Conservation (phyloP, 1,140 invertebrate genomes). For the Delia radicum region DNA sequence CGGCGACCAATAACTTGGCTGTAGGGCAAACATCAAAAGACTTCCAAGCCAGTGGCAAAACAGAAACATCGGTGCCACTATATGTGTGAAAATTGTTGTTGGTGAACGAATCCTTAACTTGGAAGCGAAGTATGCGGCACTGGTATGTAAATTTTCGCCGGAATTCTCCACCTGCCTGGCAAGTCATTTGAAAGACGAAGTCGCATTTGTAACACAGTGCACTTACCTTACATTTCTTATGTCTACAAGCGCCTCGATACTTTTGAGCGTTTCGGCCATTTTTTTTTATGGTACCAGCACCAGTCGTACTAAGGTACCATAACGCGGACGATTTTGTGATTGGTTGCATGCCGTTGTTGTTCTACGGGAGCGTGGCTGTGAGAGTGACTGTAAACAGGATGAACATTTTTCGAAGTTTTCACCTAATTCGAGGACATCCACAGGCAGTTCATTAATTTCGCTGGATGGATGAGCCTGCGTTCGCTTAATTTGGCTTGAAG, state of each 20-base stretch:
- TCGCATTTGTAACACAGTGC: not conserved
- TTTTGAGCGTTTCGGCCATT: not conserved
- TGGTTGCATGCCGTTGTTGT: not conserved
- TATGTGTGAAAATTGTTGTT: not conserved
- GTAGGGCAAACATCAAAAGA: not conserved
- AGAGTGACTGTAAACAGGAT: not conserved
- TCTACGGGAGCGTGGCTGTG: not conserved
- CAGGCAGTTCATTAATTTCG: not conserved
- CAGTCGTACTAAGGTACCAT: not conserved
- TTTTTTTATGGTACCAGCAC: slow-evolving; percentile 23
- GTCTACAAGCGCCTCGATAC: not conserved
- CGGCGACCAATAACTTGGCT: not conserved
- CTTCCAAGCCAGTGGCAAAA: not conserved
- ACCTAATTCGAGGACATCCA: not conserved
- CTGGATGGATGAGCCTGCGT: not conserved
- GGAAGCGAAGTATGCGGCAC: not conserved
- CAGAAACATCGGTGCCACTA: slow-evolving; percentile 10
- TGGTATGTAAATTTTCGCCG: not conserved
- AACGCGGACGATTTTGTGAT: not conserved
- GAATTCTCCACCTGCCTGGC: not conserved
- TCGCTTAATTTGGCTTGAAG: not conserved
- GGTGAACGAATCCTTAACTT: not conserved
- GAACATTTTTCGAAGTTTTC: not conserved
- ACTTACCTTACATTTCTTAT: not conserved
- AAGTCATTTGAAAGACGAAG: not conserved